Conservation (phyloP, 2,888 invertebrate genomes). For the Nomada lathburiana region DNA sequence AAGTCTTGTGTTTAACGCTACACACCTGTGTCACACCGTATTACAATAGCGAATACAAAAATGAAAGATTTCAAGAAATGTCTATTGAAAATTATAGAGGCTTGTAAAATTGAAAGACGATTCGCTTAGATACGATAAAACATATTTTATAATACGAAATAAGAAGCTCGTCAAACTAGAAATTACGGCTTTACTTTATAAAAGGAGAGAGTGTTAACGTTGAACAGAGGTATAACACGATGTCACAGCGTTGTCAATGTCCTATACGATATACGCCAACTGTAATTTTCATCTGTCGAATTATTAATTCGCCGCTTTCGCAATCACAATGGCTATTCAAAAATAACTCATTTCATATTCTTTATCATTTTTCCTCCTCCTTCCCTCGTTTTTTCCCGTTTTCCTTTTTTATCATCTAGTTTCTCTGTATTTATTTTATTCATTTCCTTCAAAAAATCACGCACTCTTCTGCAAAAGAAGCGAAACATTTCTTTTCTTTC, state of each 20-base stretch:
- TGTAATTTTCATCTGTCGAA: conserved; percentile 13
- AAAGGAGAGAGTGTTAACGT: conserved; percentile 27
- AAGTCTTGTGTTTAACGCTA: not conserved
- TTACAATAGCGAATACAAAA: not conserved
- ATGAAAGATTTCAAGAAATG: conserved; percentile 6
- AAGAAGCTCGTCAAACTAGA: not conserved
- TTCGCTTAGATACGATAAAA: conserved; percentile 26
- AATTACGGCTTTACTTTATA: conserved; percentile 23
- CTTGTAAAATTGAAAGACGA: conserved; percentile 16
- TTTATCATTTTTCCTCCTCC: conserved; percentile 11
- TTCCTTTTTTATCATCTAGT: conserved; percentile 14
- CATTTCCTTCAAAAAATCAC: conserved; percentile 58
- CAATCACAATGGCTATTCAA: conserved; percentile 45
- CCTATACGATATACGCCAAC: conserved; percentile 12
- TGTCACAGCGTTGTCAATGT: conserved; percentile 6
- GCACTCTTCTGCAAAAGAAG: conserved; percentile 50
- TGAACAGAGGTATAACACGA: conserved; percentile 28
- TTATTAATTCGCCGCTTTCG: conserved; percentile 33
- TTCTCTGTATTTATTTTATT: conserved; percentile 20
- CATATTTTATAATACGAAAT: conserved; percentile 1
- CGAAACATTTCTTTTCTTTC: conserved; percentile 64
- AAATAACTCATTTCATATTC: conserved; percentile 62
- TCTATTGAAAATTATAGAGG: not conserved
- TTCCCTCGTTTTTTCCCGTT: conserved; percentile 1
- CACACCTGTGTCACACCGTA: conserved; percentile 1